Percentiles rank a stretch among this genome's conserved stretches.
Conservation (phyloP, 92 coral and sea anemone genomes). For the Epizoanthus illoricatus region DNA sequence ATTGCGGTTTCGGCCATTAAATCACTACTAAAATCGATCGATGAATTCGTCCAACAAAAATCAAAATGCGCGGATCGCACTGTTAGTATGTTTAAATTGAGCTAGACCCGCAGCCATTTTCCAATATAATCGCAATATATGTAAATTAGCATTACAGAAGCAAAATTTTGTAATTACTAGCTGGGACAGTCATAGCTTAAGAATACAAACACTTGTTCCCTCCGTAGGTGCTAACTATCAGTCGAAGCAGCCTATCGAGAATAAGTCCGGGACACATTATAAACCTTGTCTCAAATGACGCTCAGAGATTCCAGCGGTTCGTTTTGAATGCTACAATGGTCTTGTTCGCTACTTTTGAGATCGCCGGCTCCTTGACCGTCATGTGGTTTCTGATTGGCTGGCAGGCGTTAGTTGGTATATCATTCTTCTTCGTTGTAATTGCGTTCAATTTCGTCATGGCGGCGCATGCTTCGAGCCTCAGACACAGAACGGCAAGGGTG, state of each 20-base stretch:
- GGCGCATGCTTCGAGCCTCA: neutral
- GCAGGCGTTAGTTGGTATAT: constrained; percentile 8
- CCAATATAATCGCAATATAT: no score
- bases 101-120: no score
- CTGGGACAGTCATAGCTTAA: no score
- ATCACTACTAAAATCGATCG: no score
- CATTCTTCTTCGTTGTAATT: no score
- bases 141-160: no score
- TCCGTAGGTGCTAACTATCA: neutral
- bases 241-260: neutral
- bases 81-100: no score
- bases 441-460: neutral
- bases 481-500: neutral
- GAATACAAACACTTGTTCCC: no score
- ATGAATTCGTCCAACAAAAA: no score
- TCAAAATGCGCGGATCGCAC: no score
- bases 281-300: constrained; percentile 38
- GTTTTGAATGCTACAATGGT: neutral
- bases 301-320: constrained; percentile 21
- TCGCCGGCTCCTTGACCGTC: neutral
- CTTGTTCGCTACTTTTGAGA: neutral
- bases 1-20: no score
- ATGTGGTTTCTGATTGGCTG: constrained; percentile 39
- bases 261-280: neutral
- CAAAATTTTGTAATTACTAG: no score